These are phyloP conservation scores for Chymomyza amoena DNA, from an alignment of 2,888 invertebrate species.

Conservation along the genomic window DNA sequence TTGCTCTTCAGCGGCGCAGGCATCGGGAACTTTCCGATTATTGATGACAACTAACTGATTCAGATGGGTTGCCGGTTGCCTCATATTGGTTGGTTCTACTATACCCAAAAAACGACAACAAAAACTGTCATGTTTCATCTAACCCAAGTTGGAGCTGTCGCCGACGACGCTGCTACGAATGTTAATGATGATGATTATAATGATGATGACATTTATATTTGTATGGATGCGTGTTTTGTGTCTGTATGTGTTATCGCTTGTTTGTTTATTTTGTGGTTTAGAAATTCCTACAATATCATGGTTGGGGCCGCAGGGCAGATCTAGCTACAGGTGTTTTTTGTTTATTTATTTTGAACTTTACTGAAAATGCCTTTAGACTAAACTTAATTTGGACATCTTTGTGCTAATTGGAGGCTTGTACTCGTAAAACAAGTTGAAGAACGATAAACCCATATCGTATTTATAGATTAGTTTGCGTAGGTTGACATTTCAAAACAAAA, in stretches of 20 bases:
- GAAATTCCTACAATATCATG: background rate
- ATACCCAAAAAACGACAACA: background rate
- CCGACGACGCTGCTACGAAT: conserved; percentile 12
- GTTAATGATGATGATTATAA: conserved; percentile 41
- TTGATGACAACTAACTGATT: conserved; percentile 33
- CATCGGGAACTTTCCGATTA: conserved; percentile 20
- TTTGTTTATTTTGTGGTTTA: conserved; percentile 16
- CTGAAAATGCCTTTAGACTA: background rate
- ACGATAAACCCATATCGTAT: background rate
- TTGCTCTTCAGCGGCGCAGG: background rate
- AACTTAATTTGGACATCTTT: conserved; percentile 13
- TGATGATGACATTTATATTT: conserved; percentile 61
- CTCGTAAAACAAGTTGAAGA: conserved; percentile 4
- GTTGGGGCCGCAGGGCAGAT: background rate
- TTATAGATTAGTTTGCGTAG: background rate
- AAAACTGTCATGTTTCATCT: background rate
- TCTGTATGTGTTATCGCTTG: conserved; percentile 36
- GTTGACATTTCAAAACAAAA: background rate
- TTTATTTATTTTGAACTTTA: background rate
- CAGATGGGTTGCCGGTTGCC: conserved; percentile 9
- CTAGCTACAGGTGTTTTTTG: conserved; percentile 1
- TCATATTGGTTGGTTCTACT: background rate
- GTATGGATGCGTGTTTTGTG: conserved; percentile 34
- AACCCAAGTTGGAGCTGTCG: background rate
- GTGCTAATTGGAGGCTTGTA: conserved; percentile 45